Evolutionary conservation across 2,797 vertebrate genomes (phyloP).

Genomic region (Notolabrus celidotus): DNA sequence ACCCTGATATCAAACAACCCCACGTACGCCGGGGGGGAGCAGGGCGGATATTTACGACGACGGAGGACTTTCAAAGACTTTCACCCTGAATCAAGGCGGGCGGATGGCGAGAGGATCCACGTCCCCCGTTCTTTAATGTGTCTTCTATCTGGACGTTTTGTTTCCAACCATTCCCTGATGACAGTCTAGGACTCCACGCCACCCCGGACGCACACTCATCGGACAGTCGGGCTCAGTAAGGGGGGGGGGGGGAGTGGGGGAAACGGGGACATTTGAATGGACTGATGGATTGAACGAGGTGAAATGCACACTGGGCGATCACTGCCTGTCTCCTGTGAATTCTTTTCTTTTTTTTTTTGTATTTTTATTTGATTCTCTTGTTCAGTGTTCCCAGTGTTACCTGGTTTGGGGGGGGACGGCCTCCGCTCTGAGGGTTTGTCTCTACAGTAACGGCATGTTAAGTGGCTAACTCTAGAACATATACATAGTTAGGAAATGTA

Average conservation of each 20-base stretch:
- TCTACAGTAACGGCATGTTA: slow-evolving; percentile 76
- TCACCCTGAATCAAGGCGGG: slow-evolving; percentile 43
- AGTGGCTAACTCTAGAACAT: slow-evolving; percentile 76
- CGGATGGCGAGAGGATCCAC: slow-evolving; percentile 38
- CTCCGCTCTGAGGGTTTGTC: slow-evolving; percentile 48
- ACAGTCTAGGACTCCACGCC: slow-evolving; percentile 40
- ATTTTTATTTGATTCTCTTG: slow-evolving; percentile 51
- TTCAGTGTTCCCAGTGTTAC: slow-evolving; percentile 55
- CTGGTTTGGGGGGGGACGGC: slow-evolving; percentile 37
- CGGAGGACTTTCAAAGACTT: slow-evolving; percentile 63
- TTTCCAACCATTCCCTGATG: slow-evolving; percentile 56
- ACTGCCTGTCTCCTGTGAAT: slow-evolving; percentile 79
- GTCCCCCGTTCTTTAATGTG: slow-evolving; percentile 17
- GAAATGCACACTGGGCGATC: slow-evolving; percentile 73
- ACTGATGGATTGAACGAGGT: slow-evolving; percentile 66
- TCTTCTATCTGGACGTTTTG: slow-evolving; percentile 49
- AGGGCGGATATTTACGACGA: slow-evolving; percentile 49
- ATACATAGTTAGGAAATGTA: slow-evolving; percentile 61
- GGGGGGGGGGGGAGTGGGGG: slow-evolving; percentile 32
- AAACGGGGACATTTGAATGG: slow-evolving; percentile 57
- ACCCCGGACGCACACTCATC: slow-evolving; percentile 53
- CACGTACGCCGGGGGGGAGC: slow-evolving; percentile 36
- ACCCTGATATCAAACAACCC: slow-evolving; percentile 8
- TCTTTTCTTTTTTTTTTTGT: slow-evolving; percentile 32
- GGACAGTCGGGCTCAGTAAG: slow-evolving; percentile 47